Evolutionary conservation across 2,113 vertebrate genomes (phyloP), one percentile per base, ranked within the genome.

Genomic region (Acinonyx jubatus): DNA sequence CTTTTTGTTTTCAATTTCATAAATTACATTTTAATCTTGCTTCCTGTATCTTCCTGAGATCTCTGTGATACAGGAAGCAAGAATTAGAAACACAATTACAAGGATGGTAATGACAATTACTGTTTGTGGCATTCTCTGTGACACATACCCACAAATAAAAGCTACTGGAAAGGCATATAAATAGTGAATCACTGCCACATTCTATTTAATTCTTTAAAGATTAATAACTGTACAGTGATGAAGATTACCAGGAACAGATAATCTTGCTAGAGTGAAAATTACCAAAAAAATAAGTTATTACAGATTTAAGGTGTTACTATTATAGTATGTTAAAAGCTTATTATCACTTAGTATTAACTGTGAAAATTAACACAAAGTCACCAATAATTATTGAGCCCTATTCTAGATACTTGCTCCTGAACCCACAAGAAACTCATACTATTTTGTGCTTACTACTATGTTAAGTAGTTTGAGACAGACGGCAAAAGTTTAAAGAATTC

Each of bases 61-160:
- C 45, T 78, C 74, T 48, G 14, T 31, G 41, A 78, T 78, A 48
- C 27, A 48, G 41, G n/a, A 48, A 80, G 48, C 38, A 52, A 96
- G 83, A 94, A 94, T 96, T 57, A 61, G 69, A 94, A 94, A 92
- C 12, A 82, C 14, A 95, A 96, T 97, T 76, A 92, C 31, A 84
- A 52, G 76, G 57, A 87, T 81, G 84, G 45, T 68, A 29, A 94
- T 68, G 50, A 68, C 41, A 8, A 23, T 79, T 52, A 71, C 6
- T 76, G n/a, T 90, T 91, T 61, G 66, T 73, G 27, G 18, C 57
- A 19, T 63, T 94, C 84, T 97, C 25, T 33, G 48, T 83, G 61
- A 97, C 92, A 89, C 45, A 57, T 10, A 36, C 2, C 2, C 55
- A 78, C 41, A 69, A 69, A 87, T 25, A 89, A 90, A 90, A 97